Evolutionary conservation across 1,140 invertebrate genomes (phyloP).

Genomic region (Ctenoplectra terminalis): DNA sequence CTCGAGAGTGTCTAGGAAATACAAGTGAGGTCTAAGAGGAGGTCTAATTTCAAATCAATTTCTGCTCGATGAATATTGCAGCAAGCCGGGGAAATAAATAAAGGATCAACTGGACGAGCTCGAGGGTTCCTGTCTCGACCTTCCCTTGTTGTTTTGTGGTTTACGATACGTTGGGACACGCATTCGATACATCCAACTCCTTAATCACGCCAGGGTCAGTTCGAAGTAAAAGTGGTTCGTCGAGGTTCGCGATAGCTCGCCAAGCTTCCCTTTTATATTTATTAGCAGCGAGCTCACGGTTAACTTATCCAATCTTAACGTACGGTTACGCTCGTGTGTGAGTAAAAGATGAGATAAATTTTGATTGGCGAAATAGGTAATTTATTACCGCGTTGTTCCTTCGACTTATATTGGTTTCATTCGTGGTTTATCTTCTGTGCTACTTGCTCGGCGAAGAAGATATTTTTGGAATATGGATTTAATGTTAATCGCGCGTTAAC

Average conservation of each 20-base stretch:
- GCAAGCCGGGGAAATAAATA: constrained; percentile 75
- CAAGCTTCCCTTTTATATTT: constrained; percentile 64
- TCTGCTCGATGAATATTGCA: constrained; percentile 80
- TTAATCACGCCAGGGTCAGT: constrained; percentile 65
- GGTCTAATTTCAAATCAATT: constrained; percentile 80
- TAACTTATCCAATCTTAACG: constrained; percentile 54
- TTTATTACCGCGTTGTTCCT: too few species aligned
- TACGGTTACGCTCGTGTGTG: constrained; percentile 26
- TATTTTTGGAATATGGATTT: too few species aligned
- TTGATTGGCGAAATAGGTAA: too few species aligned
- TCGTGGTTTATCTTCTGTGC: too few species aligned
- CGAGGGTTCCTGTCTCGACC: too few species aligned
- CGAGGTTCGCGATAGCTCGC: constrained; percentile 38
- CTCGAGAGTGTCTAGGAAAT: too few species aligned
- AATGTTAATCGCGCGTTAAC: too few species aligned
- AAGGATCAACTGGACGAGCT: constrained; percentile 67
- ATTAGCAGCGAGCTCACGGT: constrained; percentile 51
- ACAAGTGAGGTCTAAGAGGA: too few species aligned
- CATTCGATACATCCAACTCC: constrained; percentile 65
- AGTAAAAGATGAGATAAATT: constrained; percentile 50
- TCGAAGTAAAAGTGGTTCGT: constrained; percentile 30
- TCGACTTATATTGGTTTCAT: too few species aligned
- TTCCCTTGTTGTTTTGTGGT: constrained; percentile 53
- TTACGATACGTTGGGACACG: constrained; percentile 22
- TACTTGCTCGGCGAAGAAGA: too few species aligned